Evolutionary conservation across 2,888 invertebrate species (phyloP), one percentile per base, ranked within the genome.

Genomic region (Agrochola macilenta): DNA sequence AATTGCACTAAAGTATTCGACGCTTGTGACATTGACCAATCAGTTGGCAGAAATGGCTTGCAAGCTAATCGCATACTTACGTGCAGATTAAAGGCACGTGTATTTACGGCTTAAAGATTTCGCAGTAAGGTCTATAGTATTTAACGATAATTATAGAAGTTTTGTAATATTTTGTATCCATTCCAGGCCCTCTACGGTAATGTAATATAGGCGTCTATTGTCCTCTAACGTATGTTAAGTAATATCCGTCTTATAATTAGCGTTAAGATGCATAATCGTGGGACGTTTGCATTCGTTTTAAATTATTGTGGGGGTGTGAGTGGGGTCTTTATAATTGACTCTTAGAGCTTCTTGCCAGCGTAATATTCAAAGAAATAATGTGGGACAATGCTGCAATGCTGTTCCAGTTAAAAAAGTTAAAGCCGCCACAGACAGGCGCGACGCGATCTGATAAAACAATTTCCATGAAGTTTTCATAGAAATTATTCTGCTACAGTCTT

Each of bases 81-180:
- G n/a, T 58, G 46, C 81, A 57, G 74, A 39, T 54, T 61, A 11
- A 11, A n/a, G n/a, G 11, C n/a, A 5, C 74, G 61, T 39, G 61
- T 63, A 26, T 60, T n/a, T 0, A 23, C 35, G 26, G 23, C 17
- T 74, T 74, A n/a, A 77, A 76, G 72, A 83, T 83, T 84, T 83
- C 84, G 82, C 57, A 69, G 79, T 85, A 70, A 79, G 81, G 78
- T 85, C 75, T 86, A 87, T 88, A 89, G 90, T 89, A 85, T 88
- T 88, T 90, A 91, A 91, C 81, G 85, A 87, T 88, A 89, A 87
- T 87, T 88, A 87, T 87, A 90, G 81, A 90, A 80, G 81, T 87
- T 95, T 96, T 96, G 93, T 95, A 96, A 96, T 93, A 93, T 96
- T 96, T 96, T 96, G 92, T 96, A 96, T 95, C 93, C 96, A 96